A percentile compares a stretch with the other conserved stretches of the same genome.
phyloP scores from a whole-genome alignment of 2,113 vertebrate genomes.

The Eurypyga helias region DNA sequence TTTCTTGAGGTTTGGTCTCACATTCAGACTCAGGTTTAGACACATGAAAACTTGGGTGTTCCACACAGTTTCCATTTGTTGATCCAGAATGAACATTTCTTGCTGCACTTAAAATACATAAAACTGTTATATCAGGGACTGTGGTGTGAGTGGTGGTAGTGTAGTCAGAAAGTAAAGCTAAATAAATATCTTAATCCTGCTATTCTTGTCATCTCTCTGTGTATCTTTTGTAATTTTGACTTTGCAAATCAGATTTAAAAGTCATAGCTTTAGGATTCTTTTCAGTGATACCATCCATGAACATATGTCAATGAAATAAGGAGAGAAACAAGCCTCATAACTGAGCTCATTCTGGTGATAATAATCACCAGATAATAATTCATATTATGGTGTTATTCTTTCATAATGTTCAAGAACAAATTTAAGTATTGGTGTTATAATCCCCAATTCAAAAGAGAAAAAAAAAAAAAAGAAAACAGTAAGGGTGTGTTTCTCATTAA shows the following conservation, averaged over 20 bases:
- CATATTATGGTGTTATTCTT: background rate
- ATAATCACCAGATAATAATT: too few species aligned
- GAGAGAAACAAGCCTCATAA: background rate
- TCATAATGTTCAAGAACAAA: background rate
- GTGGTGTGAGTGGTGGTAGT: background rate
- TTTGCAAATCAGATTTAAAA: background rate
- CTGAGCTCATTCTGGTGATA: background rate
- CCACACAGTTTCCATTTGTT: background rate
- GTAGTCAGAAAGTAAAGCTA: background rate
- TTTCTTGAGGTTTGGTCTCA: background rate
- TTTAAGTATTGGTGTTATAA: background rate
- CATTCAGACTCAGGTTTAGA: background rate
- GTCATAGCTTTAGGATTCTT: accelerated
- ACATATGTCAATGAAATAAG: background rate
- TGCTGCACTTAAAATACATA: background rate
- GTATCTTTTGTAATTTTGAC: background rate
- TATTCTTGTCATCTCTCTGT: background rate
- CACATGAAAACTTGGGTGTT: background rate
- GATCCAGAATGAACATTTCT: background rate
- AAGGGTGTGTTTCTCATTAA: background rate
- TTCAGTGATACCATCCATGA: background rate
- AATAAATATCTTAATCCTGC: background rate
- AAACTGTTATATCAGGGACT: background rate
- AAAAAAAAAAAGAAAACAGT: background rate
- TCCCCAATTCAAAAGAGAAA: background rate